phyloP scores from a whole-genome alignment of 2,113 vertebrate species.

The Lagopus muta region DNA sequence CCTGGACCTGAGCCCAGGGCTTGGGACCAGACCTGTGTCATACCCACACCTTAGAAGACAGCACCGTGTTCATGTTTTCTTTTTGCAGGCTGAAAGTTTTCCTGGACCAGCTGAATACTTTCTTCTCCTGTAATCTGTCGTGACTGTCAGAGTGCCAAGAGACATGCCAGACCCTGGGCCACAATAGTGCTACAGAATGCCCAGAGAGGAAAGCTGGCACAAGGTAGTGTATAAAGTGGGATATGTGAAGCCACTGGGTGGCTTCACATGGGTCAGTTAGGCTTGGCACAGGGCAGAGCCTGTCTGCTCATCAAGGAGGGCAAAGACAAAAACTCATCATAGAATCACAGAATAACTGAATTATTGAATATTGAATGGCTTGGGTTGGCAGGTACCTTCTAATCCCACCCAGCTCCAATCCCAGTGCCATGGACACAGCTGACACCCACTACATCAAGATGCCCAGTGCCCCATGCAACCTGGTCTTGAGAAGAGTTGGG shows the following conservation, averaged over 20 bases:
- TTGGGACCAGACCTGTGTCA: background rate
- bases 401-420: background rate
- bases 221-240: background rate
- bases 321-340: background rate
- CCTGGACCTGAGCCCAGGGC: conserved; percentile 17
- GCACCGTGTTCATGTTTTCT: background rate
- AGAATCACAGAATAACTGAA: background rate
- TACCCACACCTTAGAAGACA: conserved; percentile 6
- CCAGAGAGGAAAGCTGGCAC: conserved; percentile 53
- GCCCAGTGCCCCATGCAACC: background rate
- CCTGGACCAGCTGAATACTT: background rate
- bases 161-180: conserved; percentile 28
- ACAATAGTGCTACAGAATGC: conserved; percentile 19
- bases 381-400: background rate
- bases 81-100: background rate
- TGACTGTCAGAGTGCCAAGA: conserved; percentile 41
- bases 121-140: conserved; percentile 20
- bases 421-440: background rate
- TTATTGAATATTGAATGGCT: background rate
- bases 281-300: conserved; percentile 10
- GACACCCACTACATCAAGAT: background rate
- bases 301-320: background rate
- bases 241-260: conserved; percentile 21
- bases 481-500: background rate
- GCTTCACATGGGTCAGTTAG: background rate